Conservation (phyloP, 64 coral and sea anemone species). For the Stylophora pistillata region DNA sequence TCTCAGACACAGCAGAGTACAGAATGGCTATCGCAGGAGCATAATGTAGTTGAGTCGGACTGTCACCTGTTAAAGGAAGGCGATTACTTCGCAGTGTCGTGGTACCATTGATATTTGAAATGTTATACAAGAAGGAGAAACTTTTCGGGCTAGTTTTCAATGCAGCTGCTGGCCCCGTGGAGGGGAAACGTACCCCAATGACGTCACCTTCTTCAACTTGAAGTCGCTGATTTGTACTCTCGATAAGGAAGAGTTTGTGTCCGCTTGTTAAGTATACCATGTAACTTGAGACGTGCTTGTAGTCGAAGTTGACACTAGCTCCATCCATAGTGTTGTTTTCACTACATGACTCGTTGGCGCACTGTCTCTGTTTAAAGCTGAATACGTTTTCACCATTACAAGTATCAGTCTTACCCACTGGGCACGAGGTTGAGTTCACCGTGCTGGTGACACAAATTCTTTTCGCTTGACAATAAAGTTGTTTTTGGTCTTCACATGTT, state of each 20-base stretch:
- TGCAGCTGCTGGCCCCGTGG: slow-evolving; percentile 9
- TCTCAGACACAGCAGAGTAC: background rate
- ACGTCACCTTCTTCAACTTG: slow-evolving; percentile 28
- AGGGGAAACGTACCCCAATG: slow-evolving; percentile 18
- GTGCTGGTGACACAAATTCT: slow-evolving; percentile 18
- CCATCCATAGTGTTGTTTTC: background rate
- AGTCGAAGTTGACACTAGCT: slow-evolving; percentile 4
- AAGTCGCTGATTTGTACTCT: background rate
- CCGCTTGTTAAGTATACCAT: slow-evolving; percentile 20
- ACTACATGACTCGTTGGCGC: background rate
- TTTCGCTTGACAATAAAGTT: slow-evolving; percentile 16
- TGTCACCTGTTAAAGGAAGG: background rate
- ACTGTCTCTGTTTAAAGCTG: background rate
- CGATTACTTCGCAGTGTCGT: slow-evolving; percentile 6
- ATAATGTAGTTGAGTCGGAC: background rate
- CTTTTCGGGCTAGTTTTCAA: slow-evolving; percentile 14
- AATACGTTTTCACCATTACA: background rate
- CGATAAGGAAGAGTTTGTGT: slow-evolving; percentile 14
- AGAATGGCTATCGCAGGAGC: background rate
- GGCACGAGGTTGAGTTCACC: background rate
- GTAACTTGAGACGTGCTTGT: background rate
- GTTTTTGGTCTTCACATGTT: background rate
- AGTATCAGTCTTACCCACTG: background rate
- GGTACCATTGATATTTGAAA: background rate
- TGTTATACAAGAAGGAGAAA: slow-evolving; percentile 18